Conservation (phyloP, 2,888 invertebrate species). For the Pterostichus niger region DNA sequence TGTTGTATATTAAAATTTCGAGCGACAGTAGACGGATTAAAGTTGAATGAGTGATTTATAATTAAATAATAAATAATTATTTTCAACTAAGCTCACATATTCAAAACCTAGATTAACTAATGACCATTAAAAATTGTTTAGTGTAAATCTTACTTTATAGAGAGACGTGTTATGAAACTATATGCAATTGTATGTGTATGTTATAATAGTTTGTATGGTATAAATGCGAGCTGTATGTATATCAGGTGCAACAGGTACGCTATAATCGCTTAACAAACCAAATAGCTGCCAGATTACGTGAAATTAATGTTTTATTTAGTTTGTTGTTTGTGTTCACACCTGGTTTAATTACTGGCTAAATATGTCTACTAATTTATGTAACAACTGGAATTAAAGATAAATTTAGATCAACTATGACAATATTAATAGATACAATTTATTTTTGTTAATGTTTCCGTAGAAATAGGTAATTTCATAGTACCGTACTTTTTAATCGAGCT, state of each 20-base stretch:
- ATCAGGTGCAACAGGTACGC: constrained; percentile 43
- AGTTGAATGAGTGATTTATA: no score
- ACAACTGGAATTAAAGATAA: not conserved
- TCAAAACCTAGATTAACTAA: no score
- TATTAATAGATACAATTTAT: constrained; percentile 2
- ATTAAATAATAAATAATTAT: no score
- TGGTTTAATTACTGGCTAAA: not conserved
- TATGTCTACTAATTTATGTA: constrained; percentile 7
- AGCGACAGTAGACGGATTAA: no score
- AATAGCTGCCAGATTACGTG: constrained; percentile 45
- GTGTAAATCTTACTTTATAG: constrained; percentile 12
- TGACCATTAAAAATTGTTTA: no score
- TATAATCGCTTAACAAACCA: constrained; percentile 29
- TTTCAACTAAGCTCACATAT: no score
- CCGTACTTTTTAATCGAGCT: no score
- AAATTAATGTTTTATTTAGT: constrained; percentile 51
- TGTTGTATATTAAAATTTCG: no score
- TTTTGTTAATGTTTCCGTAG: constrained; percentile 6
- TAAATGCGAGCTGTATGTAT: constrained; percentile 2
- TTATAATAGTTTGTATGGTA: not conserved
- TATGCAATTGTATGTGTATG: not conserved
- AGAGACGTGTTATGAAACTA: not conserved
- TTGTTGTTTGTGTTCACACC: constrained; percentile 34
- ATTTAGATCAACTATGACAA: not conserved
- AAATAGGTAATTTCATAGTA: no score